Percentiles rank a stretch among this genome's conserved stretches.
These are phyloP conservation scores for Mesoclemmys tuberculata DNA, from an alignment of 2,113 vertebrate genomes.

Conservation along the genomic window DNA sequence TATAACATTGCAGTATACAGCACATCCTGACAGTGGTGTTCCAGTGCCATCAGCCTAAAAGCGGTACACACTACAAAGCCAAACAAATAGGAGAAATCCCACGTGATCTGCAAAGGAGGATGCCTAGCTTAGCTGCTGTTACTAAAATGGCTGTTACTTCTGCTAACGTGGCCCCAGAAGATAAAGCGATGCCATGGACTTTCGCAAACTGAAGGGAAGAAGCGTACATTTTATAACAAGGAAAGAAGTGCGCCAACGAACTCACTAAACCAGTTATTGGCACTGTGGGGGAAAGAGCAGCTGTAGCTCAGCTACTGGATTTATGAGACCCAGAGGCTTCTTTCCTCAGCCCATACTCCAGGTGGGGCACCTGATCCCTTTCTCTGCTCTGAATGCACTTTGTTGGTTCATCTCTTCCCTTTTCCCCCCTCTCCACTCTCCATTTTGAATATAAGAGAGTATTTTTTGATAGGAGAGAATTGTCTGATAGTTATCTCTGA, in stretches of 20 bases:
- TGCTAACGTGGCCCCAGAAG: background rate
- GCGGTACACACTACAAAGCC: background rate
- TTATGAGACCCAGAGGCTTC: fast-evolving
- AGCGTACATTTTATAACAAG: fast-evolving
- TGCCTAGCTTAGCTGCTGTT: too few relatives aligned
- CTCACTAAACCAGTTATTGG: fast-evolving
- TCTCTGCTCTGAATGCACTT: background rate
- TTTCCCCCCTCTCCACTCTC: background rate
- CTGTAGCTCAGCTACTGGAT: fast-evolving
- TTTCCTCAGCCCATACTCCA: fast-evolving
- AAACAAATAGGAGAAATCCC: background rate
- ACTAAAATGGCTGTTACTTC: fast-evolving
- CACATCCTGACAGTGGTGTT: background rate
- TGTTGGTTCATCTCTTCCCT: background rate
- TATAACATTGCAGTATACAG: background rate
- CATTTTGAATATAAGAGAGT: background rate
- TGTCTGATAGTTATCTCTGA: slow-evolving; percentile 63
- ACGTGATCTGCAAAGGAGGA: background rate
- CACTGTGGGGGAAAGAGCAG: fast-evolving
- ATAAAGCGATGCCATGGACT: background rate
- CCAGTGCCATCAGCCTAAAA: background rate
- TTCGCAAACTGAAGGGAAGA: background rate
- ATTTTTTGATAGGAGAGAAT: slow-evolving; percentile 60
- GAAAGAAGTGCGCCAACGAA: background rate
- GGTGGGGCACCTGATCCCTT: fast-evolving